Evolutionary conservation across 2,888 invertebrate genomes (phyloP).

Genomic region (Germaria angustata): DNA sequence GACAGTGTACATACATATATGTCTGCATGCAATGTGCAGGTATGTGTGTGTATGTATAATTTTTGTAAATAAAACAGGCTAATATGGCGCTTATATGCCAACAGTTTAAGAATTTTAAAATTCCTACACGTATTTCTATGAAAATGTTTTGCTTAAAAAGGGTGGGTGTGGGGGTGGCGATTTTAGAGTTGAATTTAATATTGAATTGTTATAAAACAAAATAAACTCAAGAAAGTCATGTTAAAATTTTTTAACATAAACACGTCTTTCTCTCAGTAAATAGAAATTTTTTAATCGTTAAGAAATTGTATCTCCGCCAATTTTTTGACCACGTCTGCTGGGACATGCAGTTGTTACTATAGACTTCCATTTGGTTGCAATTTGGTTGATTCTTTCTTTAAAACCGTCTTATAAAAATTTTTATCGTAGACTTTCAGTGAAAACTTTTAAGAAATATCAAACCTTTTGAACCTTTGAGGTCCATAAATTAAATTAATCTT

Average conservation of each 20-base stretch:
- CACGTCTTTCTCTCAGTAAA: too few relatives aligned
- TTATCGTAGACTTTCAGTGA: too few relatives aligned
- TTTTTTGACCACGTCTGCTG: too few relatives aligned
- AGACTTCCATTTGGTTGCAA: too few relatives aligned
- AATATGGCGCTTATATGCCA: slow-evolving; percentile 51
- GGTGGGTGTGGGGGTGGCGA: not conserved
- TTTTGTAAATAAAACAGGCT: slow-evolving; percentile 12
- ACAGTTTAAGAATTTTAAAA: slow-evolving; percentile 46
- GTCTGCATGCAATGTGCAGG: not conserved
- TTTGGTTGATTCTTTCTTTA: too few relatives aligned
- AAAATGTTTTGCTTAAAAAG: not conserved
- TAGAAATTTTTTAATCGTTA: too few relatives aligned
- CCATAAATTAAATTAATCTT: too few relatives aligned
- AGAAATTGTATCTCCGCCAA: too few relatives aligned
- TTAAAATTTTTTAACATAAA: not conserved
- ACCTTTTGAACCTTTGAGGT: too few relatives aligned
- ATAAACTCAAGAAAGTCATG: not conserved
- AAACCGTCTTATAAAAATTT: too few relatives aligned
- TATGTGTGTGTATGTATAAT: not conserved
- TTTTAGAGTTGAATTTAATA: not conserved
- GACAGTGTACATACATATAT: not conserved
- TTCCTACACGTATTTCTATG: slow-evolving; percentile 49
- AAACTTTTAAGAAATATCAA: too few relatives aligned
- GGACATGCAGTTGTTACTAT: too few relatives aligned
- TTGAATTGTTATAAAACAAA: slow-evolving; percentile 15